Conservation (phyloP, 64 coral and sea anemone genomes). For the Stichodactyla helianthus region DNA sequence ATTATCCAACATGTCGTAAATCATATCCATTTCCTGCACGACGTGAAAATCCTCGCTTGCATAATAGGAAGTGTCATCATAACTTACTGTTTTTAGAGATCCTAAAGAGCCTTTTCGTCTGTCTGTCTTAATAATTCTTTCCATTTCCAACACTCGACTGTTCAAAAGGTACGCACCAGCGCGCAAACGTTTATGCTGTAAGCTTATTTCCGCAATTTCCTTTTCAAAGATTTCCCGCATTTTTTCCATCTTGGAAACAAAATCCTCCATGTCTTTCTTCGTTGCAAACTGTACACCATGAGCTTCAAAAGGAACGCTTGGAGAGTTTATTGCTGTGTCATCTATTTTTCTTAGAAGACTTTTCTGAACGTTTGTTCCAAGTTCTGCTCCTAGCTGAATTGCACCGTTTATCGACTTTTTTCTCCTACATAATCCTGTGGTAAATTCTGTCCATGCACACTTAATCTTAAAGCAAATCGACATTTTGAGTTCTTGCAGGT, state of each 20-base stretch:
- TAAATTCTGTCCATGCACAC: constrained; percentile 42
- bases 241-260: constrained; percentile 72
- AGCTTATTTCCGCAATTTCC: constrained; percentile 73
- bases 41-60: constrained; percentile 65
- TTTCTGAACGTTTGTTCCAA: constrained; percentile 15
- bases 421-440: constrained; percentile 28
- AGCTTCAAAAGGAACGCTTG: constrained; percentile 19
- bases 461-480: constrained; percentile 83
- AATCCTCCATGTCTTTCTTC: constrained; percentile 66
- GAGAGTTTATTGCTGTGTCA: neutral
- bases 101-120: constrained; percentile 32
- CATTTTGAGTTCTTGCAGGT: constrained; percentile 39
- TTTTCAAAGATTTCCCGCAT: constrained; percentile 73
- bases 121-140: constrained; percentile 66
- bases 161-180: constrained; percentile 47
- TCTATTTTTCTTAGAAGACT: constrained; percentile 4
- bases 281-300: constrained; percentile 66
- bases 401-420: neutral
- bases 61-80: constrained; percentile 34
- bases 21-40: constrained; percentile 68
- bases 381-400: neutral
- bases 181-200: constrained; percentile 68
- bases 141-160: constrained; percentile 67
- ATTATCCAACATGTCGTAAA: constrained; percentile 60
- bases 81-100: constrained; percentile 46